Base-by-base conservation (phyloP, 1,140 invertebrate species). In the Eufriesea mexicana region DNA sequence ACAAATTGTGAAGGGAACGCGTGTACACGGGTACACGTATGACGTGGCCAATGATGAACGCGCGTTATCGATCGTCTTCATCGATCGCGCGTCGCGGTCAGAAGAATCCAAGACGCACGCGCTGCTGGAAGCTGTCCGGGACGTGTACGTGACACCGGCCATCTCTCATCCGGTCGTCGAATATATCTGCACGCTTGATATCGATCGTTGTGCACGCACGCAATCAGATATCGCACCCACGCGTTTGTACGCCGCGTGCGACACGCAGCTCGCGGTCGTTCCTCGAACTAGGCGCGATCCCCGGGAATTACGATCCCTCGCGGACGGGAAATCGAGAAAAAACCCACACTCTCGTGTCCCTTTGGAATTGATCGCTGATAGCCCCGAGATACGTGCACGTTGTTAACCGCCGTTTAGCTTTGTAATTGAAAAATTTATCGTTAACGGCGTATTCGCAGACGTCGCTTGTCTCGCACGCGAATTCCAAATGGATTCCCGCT, bases 91-190 rank as follows among this genome's bases (percentile, higher is more conserved):
- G n/a, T 18, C 68, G 2, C 35, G 20, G 23, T 16, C 51, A n/a
- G 42, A 67, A 82, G 45, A 76, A 82, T 82, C 23, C 42, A 55
- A 81, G 28, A 42, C 62, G 47, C 71, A 42, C 61, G 73, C 62
- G 62, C 73, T 28, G 79, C 54, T 76, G 73, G 79, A 76, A 82
- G 73, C 79, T 82, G 71, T 42, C 57, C 62, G 42, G 25, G 42
- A 75, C 61, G 42, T 57, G 79, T 68, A 18, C 49, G 62, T 49
- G 79, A 82, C 79, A 87, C 54, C 16, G 72, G 62, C 73, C 86
- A 86, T 72, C 75, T 73, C 74, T 87, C 74, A 79, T 82, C 66
- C 66, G 64, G 57, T 57, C 75, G 66, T 87, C 86, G 75, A 83
- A 83, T 71, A 83, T 83, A 83, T 81, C 79, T 67, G 61, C 51